Evolutionary conservation across 2,113 vertebrate species (phyloP).

Genomic region (Oostethus manadensis): DNA sequence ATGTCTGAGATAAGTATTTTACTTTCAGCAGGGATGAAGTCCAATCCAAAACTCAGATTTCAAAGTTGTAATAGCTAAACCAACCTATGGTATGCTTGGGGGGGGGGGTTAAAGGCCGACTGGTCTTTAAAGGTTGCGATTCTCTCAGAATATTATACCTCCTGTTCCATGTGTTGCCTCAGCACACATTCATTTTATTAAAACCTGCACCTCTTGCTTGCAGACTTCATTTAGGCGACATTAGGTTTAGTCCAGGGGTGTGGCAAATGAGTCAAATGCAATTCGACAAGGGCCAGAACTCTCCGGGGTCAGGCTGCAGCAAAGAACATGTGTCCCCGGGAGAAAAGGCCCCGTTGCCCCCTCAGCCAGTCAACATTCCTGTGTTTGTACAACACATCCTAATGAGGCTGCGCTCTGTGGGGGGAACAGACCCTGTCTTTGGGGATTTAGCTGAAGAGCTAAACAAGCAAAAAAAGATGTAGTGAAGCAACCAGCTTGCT

Average conservation of each 20-base stretch:
- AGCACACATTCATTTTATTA: constrained; percentile 34
- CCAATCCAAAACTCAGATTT: constrained; percentile 18
- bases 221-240: constrained; percentile 17
- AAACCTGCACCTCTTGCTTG: constrained; percentile 6
- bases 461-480: constrained; percentile 30
- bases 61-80: constrained; percentile 14
- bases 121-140: neutral
- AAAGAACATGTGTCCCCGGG: constrained; percentile 45
- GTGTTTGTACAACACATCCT: constrained; percentile 56
- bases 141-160: neutral
- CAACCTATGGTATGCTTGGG: neutral
- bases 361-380: constrained; percentile 34
- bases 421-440: constrained; percentile 35
- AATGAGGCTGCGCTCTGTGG: constrained; percentile 56
- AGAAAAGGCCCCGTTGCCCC: constrained; percentile 24
- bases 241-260: constrained; percentile 23
- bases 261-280: constrained; percentile 52
- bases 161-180: constrained; percentile 9
- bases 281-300: constrained; percentile 51
- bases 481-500: constrained; percentile 23
- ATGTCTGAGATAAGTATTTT: constrained; percentile 27
- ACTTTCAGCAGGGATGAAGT: constrained; percentile 41
- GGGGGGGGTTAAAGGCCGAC: neutral
- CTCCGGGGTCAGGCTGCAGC: constrained; percentile 42
- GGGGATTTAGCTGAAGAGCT: constrained; percentile 39